phyloP scores from a whole-genome alignment of 2,888 invertebrate genomes.

The Frankliniella intonsa region DNA sequence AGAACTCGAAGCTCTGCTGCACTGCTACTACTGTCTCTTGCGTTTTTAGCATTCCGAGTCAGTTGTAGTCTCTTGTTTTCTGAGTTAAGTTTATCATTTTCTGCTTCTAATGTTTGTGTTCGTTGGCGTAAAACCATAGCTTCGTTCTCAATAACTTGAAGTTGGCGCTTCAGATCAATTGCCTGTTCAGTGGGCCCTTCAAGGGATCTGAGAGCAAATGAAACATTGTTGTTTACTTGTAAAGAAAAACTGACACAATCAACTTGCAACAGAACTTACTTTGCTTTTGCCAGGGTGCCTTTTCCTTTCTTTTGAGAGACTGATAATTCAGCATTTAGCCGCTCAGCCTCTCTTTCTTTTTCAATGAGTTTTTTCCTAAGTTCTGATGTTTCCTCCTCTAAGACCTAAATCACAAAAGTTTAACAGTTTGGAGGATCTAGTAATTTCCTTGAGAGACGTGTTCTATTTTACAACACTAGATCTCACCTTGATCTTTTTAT shows the following conservation, averaged over 20 bases:
- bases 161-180: slow-evolving; percentile 66
- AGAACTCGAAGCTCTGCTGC: slow-evolving; percentile 52
- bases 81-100: slow-evolving; percentile 67
- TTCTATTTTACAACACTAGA: slow-evolving; percentile 40
- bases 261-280: slow-evolving; percentile 48
- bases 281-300: slow-evolving; percentile 58
- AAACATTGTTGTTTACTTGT: slow-evolving; percentile 21
- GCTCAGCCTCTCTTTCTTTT: slow-evolving; percentile 75
- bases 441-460: too few relatives aligned
- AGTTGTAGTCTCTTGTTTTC: slow-evolving; percentile 70
- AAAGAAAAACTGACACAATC: background rate
- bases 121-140: slow-evolving; percentile 63
- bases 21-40: slow-evolving; percentile 47
- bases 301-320: slow-evolving; percentile 59
- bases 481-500: slow-evolving; percentile 61
- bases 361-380: slow-evolving; percentile 71
- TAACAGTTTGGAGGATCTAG: background rate
- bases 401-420: slow-evolving; percentile 47
- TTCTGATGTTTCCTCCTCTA: slow-evolving; percentile 69
- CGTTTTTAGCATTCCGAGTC: slow-evolving; percentile 53
- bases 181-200: slow-evolving; percentile 56
- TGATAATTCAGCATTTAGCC: slow-evolving; percentile 66
- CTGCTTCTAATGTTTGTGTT: slow-evolving; percentile 63
- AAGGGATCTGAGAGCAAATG: slow-evolving; percentile 50
- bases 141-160: slow-evolving; percentile 74